Conservation (phyloP, 2,888 invertebrate species). For the Stenodema calcarata region DNA sequence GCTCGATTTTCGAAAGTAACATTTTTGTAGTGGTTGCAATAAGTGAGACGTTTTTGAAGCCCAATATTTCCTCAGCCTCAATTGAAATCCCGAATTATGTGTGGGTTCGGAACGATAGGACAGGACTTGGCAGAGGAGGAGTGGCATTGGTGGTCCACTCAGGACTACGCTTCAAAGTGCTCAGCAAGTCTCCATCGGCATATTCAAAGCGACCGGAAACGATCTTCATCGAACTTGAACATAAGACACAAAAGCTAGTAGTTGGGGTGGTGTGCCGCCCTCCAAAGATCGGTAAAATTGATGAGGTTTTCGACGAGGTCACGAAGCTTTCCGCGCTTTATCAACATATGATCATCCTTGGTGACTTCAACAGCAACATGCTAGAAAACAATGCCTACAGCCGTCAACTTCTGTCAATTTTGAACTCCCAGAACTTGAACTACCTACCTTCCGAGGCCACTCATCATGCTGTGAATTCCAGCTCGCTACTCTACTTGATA, state of each 20-base stretch:
- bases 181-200: background rate
- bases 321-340: background rate
- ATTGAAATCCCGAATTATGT: background rate
- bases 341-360: background rate
- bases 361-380: no score
- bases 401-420: no score
- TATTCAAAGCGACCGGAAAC: constrained; percentile 8
- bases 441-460: background rate
- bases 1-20: background rate
- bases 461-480: background rate
- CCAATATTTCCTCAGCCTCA: background rate
- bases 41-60: background rate
- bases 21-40: background rate
- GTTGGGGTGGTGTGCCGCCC: background rate
- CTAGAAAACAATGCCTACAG: no score
- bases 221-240: background rate
- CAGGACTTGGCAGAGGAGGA: background rate
- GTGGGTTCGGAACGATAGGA: background rate
- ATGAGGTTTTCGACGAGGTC: background rate
- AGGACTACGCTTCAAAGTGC: background rate
- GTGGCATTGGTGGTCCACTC: background rate
- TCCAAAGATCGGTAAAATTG: background rate
- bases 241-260: background rate
- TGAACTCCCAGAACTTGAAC: no score
- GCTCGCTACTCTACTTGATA: background rate